phyloP scores from a whole-genome alignment of 2,797 vertebrate genomes.

The Myotis daubentonii region DNA sequence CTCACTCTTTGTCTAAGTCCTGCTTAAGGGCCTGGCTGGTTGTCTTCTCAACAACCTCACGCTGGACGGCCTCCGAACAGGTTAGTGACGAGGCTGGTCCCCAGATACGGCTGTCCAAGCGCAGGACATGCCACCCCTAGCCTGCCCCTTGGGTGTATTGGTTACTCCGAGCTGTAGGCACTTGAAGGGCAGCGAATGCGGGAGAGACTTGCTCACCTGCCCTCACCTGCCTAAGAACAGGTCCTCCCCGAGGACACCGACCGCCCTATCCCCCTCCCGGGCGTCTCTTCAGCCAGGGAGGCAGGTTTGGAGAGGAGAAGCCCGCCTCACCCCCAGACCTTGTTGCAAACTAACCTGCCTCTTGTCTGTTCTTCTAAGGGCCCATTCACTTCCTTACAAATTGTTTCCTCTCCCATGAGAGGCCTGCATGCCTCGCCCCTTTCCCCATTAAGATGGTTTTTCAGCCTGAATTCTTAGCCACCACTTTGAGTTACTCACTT shows the following conservation, averaged over 20 bases:
- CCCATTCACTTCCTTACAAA: neutral
- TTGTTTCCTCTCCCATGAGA: neutral
- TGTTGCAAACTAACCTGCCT: neutral
- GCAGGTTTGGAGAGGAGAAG: neutral
- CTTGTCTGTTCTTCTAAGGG: neutral
- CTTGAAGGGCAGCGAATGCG: neutral
- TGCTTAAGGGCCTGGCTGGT: neutral
- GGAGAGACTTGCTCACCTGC: neutral
- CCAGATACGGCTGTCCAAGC: neutral
- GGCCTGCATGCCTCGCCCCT: neutral
- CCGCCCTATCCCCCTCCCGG: neutral
- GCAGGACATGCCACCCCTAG: too few relatives aligned
- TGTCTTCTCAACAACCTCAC: neutral
- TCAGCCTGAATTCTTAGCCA: constrained; percentile 2
- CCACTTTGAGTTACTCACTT: neutral
- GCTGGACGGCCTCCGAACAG: neutral
- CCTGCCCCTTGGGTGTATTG: neutral
- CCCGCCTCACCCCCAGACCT: neutral
- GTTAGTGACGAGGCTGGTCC: neutral
- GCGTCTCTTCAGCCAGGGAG: neutral
- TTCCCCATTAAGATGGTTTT: neutral
- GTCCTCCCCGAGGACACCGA: neutral
- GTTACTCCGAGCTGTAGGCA: neutral
- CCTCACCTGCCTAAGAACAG: neutral
- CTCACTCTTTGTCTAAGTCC: neutral